phyloP scores from a whole-genome alignment of 2,113 vertebrate genomes.

The Clarias magur region DNA sequence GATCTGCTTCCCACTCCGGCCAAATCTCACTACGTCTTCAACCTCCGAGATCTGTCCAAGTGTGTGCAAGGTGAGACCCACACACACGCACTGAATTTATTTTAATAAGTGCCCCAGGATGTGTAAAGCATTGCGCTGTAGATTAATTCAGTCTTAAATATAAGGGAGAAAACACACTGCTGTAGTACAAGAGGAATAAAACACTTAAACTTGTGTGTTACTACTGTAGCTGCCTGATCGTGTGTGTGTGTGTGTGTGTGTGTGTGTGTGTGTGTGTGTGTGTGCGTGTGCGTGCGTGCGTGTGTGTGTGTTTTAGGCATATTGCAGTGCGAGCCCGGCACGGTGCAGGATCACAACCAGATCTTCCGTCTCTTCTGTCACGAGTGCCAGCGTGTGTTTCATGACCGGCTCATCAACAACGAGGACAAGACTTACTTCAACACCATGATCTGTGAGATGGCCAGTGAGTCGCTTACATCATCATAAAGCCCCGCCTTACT shows the following conservation, averaged over 20 bases:
- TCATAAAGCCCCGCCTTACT: not conserved
- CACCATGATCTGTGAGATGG: conserved; percentile 80
- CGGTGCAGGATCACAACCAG: conserved; percentile 76
- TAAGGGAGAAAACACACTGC: not conserved
- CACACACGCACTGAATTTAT: not conserved
- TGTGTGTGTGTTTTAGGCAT: conserved; percentile 67
- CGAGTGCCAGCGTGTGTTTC: conserved; percentile 84
- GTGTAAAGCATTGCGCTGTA: too few relatives aligned
- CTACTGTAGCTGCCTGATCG: too few relatives aligned
- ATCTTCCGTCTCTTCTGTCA: conserved; percentile 85
- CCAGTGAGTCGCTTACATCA: conserved; percentile 68
- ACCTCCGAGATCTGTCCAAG: conserved; percentile 85
- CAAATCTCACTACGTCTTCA: conserved; percentile 89
- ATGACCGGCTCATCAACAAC: conserved; percentile 80
- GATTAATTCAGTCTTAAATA: not conserved
- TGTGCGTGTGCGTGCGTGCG: not conserved
- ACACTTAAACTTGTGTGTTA: not conserved
- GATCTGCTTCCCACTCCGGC: conserved; percentile 87
- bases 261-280: not conserved
- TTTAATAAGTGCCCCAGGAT: too few relatives aligned
- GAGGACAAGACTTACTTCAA: conserved; percentile 84
- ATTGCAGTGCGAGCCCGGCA: conserved; percentile 76
- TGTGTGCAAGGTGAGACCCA: conserved; percentile 82
- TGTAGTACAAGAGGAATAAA: not conserved
- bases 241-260: not conserved